Percentiles rank a stretch among this genome's conserved stretches.
Conservation (phyloP, 2,113 vertebrate genomes). For the Oxygymnocypris stewartii region DNA sequence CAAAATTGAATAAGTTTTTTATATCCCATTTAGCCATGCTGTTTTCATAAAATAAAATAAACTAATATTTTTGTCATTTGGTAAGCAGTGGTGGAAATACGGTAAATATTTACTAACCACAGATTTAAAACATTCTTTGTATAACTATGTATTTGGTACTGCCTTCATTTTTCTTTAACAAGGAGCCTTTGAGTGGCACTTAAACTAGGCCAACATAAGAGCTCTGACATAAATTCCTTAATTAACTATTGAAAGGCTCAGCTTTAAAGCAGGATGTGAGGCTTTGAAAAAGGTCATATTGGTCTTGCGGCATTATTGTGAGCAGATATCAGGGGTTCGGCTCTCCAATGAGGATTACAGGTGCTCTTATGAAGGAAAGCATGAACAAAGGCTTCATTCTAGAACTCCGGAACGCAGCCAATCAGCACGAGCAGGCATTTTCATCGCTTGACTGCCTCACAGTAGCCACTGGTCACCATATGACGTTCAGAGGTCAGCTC, state of each 20-base stretch:
- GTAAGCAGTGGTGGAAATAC: neutral
- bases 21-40: no score
- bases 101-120: slow-evolving; percentile 14
- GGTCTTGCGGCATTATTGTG: slow-evolving; percentile 44
- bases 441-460: slow-evolving; percentile 37
- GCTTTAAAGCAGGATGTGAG: slow-evolving; percentile 45
- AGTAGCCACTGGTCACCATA: slow-evolving; percentile 18
- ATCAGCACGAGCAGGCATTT: slow-evolving; percentile 25
- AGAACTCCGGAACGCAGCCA: slow-evolving; percentile 30
- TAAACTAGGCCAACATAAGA: slow-evolving; percentile 31
- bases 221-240: slow-evolving; percentile 33
- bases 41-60: neutral
- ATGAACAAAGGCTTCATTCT: slow-evolving; percentile 57
- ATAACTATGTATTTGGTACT: neutral
- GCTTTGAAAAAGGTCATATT: slow-evolving; percentile 46
- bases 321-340: slow-evolving; percentile 46
- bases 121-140: slow-evolving; percentile 1
- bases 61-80: neutral
- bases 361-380: slow-evolving; percentile 48
- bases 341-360: slow-evolving; percentile 47
- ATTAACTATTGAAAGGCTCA: slow-evolving; percentile 34
- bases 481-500: slow-evolving; percentile 20
- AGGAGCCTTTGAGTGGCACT: slow-evolving; percentile 25
- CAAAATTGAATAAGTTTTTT: neutral
- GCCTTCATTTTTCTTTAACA: neutral